phyloP scores from a whole-genome alignment of 2,113 vertebrate species.

The Megaceryle maxima region DNA sequence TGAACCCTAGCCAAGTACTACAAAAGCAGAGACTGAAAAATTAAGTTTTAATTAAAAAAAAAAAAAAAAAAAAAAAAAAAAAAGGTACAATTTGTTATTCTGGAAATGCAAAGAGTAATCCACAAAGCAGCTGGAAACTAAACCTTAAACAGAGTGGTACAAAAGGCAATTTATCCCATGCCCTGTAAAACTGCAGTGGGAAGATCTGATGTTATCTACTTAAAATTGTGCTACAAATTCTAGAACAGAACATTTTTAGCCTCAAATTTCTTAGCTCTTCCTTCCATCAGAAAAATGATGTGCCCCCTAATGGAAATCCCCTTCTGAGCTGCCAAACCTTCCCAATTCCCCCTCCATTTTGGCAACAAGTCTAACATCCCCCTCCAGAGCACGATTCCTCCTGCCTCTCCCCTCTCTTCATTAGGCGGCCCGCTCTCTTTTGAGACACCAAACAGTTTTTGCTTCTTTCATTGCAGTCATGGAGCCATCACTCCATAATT shows the following conservation, averaged over 20 bases:
- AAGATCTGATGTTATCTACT: neutral
- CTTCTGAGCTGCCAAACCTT: conserved; percentile 11
- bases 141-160: neutral
- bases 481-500: neutral
- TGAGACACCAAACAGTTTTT: neutral
- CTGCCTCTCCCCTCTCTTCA: neutral
- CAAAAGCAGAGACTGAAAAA: neutral
- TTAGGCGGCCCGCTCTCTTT: neutral
- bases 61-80: neutral
- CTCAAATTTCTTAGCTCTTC: neutral
- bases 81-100: neutral
- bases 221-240: neutral
- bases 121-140: neutral
- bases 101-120: neutral
- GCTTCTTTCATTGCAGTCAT: neutral
- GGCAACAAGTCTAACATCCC: neutral
- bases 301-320: neutral
- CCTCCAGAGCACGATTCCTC: neutral
- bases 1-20: neutral
- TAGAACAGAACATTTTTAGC: neutral
- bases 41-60: neutral
- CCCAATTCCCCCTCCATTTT: neutral
- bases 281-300: neutral
- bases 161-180: neutral
- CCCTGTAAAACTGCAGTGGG: rapidly evolving